These are phyloP conservation scores for Agriopis marginaria DNA, from an alignment of 2,888 invertebrate species.

Conservation along the genomic window DNA sequence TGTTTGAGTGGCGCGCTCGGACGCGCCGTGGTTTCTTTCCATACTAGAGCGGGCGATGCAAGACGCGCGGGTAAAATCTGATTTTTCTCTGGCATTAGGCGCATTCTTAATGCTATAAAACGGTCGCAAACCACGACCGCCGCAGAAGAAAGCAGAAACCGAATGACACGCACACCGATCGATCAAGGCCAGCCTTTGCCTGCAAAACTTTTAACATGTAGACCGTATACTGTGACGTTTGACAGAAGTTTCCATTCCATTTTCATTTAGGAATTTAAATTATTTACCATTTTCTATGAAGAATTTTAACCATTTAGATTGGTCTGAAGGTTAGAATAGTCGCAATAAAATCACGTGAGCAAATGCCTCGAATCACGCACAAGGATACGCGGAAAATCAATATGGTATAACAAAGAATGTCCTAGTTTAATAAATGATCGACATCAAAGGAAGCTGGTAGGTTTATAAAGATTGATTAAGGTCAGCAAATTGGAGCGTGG, in stretches of 20 bases:
- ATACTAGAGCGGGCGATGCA: too few species aligned
- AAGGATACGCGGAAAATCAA: constrained; percentile 59
- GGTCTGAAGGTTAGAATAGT: constrained; percentile 50
- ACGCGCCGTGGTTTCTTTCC: too few species aligned
- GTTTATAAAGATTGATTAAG: constrained; percentile 55
- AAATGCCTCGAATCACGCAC: constrained; percentile 42
- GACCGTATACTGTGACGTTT: too few species aligned
- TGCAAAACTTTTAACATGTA: constrained; percentile 27
- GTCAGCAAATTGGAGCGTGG: constrained; percentile 58
- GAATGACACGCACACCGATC: constrained; percentile 73
- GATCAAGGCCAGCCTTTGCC: constrained; percentile 72
- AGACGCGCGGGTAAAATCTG: too few species aligned
- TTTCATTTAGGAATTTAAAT: constrained; percentile 34
- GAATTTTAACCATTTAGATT: constrained; percentile 40
- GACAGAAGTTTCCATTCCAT: constrained; percentile 37
- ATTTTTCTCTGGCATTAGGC: too few species aligned
- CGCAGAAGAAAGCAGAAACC: constrained; percentile 58
- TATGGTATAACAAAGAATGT: constrained; percentile 43
- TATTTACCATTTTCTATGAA: constrained; percentile 27
- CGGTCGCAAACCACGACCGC: constrained; percentile 53
- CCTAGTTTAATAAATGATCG: constrained; percentile 49
- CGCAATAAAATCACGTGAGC: constrained; percentile 47
- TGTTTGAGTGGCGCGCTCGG: too few species aligned
- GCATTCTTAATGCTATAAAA: constrained; percentile 56
- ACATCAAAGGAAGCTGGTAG: constrained; percentile 45